Conservation (phyloP, 1,140 invertebrate species). For the Epicauta chinensis region DNA sequence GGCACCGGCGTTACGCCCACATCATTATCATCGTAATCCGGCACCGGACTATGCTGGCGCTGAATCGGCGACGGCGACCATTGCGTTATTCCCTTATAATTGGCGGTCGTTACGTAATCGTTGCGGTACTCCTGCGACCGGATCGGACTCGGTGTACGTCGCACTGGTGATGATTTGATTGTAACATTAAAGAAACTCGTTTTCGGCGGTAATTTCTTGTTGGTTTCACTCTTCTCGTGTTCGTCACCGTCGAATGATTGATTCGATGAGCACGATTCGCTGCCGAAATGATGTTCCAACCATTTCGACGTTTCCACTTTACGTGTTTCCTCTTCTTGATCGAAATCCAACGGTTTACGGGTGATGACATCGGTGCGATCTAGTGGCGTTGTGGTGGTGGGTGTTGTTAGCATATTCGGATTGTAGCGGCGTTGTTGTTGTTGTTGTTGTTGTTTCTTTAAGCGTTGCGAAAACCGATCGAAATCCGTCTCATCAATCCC, state of each 20-base stretch:
- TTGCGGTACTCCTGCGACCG: not conserved
- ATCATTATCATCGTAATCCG: slow-evolving; percentile 34
- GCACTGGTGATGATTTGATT: slow-evolving; percentile 59
- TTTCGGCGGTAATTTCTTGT: slow-evolving; percentile 46
- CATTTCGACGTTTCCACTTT: slow-evolving; percentile 85
- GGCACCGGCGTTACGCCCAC: slow-evolving; percentile 20
- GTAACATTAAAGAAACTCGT: slow-evolving; percentile 71
- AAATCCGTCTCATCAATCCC: slow-evolving; percentile 61
- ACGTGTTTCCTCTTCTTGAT: slow-evolving; percentile 80
- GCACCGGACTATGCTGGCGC: slow-evolving; percentile 42
- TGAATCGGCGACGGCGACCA: slow-evolving; percentile 28
- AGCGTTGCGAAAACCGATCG: slow-evolving; percentile 58
- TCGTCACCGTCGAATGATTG: slow-evolving; percentile 49
- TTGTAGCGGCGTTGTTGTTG: not conserved
- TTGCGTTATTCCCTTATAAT: slow-evolving; percentile 8
- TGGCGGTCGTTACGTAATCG: slow-evolving; percentile 17
- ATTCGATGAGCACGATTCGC: slow-evolving; percentile 72
- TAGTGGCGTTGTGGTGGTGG: slow-evolving; percentile 46
- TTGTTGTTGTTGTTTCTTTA: not conserved
- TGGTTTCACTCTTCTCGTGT: slow-evolving; percentile 33
- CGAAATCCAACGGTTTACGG: slow-evolving; percentile 71
- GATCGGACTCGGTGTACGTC: not conserved
- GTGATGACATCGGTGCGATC: slow-evolving; percentile 73
- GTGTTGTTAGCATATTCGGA: slow-evolving; percentile 26
- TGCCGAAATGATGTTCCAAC: slow-evolving; percentile 84